phyloP scores from a whole-genome alignment of 2,113 vertebrate genomes.

The Mus pahari region DNA sequence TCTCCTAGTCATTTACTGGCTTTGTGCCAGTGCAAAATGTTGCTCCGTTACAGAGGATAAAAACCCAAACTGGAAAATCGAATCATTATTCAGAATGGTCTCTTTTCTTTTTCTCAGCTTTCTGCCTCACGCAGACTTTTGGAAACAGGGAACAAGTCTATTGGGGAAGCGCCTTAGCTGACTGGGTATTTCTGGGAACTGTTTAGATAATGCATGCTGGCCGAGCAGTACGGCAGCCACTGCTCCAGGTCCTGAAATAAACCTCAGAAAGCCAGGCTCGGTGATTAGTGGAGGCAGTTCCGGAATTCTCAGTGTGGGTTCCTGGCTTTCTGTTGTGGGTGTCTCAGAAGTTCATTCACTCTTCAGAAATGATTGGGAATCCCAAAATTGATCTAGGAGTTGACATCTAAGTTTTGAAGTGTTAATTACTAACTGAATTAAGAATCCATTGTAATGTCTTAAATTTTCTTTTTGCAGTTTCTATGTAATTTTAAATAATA shows the following conservation, averaged over 20 bases:
- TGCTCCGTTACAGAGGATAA: constrained; percentile 25
- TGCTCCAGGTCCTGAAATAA: constrained; percentile 75
- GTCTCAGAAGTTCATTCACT: constrained; percentile 35
- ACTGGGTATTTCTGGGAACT: constrained; percentile 78
- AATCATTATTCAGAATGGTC: constrained; percentile 59
- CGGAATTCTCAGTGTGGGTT: constrained; percentile 49
- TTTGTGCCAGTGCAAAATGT: constrained; percentile 42
- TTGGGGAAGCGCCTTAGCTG: constrained; percentile 68
- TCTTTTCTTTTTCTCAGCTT: constrained; percentile 52
- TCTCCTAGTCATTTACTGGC: constrained; percentile 34
- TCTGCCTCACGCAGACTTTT: constrained; percentile 28
- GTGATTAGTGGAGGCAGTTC: constrained; percentile 51
- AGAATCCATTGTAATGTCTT: constrained; percentile 18
- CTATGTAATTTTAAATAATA: constrained; percentile 51
- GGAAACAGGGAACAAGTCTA: constrained; percentile 63
- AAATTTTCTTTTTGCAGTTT: constrained; percentile 39
- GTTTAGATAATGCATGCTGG: constrained; percentile 77
- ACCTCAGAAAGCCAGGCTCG: constrained; percentile 54
- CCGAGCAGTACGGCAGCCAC: constrained; percentile 64
- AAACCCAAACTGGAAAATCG: constrained; percentile 28
- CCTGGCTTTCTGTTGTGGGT: constrained; percentile 3
- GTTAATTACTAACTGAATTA: constrained; percentile 48
- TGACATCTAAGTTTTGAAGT: constrained; percentile 34
- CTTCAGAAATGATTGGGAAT: constrained; percentile 18
- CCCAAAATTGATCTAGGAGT: constrained; percentile 38